These are phyloP conservation scores for Triops longicaudatus DNA, from an alignment of 1,140 invertebrate genomes.

Conservation along the genomic window DNA sequence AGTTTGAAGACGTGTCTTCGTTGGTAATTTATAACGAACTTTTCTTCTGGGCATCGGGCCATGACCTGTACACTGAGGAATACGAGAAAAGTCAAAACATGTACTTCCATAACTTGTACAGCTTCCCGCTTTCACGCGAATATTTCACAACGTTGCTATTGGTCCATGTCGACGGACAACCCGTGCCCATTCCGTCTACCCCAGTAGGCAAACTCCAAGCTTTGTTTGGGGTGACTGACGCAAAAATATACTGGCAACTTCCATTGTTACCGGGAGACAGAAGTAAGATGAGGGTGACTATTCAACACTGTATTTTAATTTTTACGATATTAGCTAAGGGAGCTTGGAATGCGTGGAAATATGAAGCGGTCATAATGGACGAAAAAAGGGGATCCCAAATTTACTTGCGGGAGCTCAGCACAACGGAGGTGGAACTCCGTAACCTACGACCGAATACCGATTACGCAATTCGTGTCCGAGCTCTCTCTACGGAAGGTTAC, in stretches of 20 bases:
- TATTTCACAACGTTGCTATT: constrained; percentile 43
- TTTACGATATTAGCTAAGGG: neutral
- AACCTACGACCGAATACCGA: neutral
- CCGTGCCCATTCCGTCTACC: constrained; percentile 63
- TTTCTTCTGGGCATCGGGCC: constrained; percentile 75
- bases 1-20: constrained; percentile 66
- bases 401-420: neutral
- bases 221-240: constrained; percentile 60
- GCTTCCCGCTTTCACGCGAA: constrained; percentile 37
- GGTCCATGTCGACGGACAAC: constrained; percentile 56
- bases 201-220: constrained; percentile 66
- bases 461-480: neutral
- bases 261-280: constrained; percentile 67
- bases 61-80: constrained; percentile 59
- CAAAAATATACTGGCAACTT: constrained; percentile 65
- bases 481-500: neutral
- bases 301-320: neutral
- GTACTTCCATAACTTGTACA: constrained; percentile 66
- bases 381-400: neutral
- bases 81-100: constrained; percentile 48
- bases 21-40: constrained; percentile 61
- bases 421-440: neutral
- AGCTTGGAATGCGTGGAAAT: neutral
- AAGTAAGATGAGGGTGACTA: constrained; percentile 43
- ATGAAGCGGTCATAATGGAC: neutral